Evolutionary conservation across 2,113 vertebrate genomes (phyloP).

Genomic region (Cyanoramphus novaezelandiae): DNA sequence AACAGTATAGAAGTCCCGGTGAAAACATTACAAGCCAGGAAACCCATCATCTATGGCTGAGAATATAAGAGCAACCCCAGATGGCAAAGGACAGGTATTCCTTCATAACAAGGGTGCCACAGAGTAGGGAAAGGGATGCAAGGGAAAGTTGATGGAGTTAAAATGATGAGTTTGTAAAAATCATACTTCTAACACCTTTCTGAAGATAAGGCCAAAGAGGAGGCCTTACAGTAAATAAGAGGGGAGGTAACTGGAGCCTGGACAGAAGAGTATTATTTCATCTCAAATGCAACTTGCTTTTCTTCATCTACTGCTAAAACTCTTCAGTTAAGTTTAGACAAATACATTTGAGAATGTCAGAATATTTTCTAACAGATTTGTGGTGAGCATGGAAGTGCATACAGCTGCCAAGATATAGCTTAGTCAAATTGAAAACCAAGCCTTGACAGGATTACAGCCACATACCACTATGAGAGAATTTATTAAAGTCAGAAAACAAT

Average conservation of each 20-base stretch:
- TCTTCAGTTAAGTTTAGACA: not conserved
- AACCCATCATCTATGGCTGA: not conserved
- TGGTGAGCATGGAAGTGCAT: not conserved
- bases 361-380: not conserved
- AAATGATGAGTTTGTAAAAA: no score
- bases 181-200: no score
- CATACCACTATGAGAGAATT: not conserved
- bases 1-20: not conserved
- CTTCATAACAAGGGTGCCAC: accelerated
- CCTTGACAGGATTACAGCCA: not conserved
- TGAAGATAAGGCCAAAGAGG: not conserved
- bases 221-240: not conserved
- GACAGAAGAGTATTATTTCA: not conserved
- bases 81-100: not conserved
- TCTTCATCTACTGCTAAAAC: not conserved
- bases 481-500: not conserved
- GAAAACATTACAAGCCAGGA: not conserved
- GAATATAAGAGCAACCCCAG: not conserved
- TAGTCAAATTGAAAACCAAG: not conserved
- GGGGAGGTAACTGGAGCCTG: not conserved
- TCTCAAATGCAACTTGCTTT: not conserved
- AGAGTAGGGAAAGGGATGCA: not conserved
- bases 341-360: not conserved
- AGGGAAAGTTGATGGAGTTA: not conserved
- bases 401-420: not conserved